Percentiles rank a stretch among this genome's conserved stretches.
Evolutionary conservation across 2,797 vertebrate genomes (phyloP).

Genomic region (Capromys pilorides): DNA sequence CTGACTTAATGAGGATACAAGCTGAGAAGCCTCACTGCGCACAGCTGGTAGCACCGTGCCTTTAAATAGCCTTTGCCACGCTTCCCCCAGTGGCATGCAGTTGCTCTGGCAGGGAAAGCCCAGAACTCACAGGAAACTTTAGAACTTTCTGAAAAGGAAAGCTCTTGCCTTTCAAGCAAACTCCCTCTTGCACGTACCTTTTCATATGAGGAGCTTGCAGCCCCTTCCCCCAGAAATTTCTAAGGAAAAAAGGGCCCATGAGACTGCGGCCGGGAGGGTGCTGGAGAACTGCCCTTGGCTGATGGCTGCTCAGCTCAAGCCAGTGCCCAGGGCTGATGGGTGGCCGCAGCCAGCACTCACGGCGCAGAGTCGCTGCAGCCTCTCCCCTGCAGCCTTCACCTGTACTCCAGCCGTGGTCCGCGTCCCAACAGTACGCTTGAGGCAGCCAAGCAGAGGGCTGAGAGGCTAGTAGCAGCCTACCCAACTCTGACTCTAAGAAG

Average conservation of each 20-base stretch:
- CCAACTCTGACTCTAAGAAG: not conserved
- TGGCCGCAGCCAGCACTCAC: not conserved
- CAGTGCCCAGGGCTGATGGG: not conserved
- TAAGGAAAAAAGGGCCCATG: not conserved
- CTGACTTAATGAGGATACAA: slow-evolving; percentile 23
- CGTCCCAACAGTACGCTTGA: not conserved
- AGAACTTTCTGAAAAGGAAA: slow-evolving; percentile 70
- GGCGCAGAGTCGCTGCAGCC: not conserved
- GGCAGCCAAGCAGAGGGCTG: not conserved
- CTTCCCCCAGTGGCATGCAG: slow-evolving; percentile 46
- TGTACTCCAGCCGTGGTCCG: not conserved
- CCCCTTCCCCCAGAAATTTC: slow-evolving; percentile 41
- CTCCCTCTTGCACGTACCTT: slow-evolving; percentile 32
- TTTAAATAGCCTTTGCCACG: slow-evolving; percentile 40
- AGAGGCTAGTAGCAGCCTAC: not conserved
- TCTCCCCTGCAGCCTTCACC: not conserved
- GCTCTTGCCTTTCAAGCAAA: not conserved
- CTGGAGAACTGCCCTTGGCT: not conserved
- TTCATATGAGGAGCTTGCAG: not conserved
- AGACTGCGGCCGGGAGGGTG: not conserved
- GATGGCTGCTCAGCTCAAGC: not conserved
- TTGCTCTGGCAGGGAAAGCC: slow-evolving; percentile 73
- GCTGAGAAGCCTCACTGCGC: not conserved
- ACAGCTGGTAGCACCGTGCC: slow-evolving; percentile 63
- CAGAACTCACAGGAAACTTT: slow-evolving; percentile 67